phyloP scores from a whole-genome alignment of 2,888 invertebrate species.

The Oscheius onirici region DNA sequence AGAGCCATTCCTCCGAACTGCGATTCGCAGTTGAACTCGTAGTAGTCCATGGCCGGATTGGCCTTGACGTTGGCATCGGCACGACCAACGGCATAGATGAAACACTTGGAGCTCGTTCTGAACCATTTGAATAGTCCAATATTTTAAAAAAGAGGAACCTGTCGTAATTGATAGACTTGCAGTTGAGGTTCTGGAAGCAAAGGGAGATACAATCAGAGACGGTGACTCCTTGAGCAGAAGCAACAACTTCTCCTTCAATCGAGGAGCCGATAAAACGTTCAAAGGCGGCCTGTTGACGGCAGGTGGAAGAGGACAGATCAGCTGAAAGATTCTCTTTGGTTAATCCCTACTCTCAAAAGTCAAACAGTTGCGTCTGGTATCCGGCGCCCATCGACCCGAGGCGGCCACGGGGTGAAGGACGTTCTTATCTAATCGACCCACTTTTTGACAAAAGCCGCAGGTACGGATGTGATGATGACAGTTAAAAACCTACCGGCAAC shows the following conservation, averaged over 20 bases:
- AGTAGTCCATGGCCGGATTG: constrained; percentile 71
- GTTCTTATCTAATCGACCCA: constrained; percentile 32
- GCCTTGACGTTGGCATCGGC: constrained; percentile 67
- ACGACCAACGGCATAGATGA: constrained; percentile 69
- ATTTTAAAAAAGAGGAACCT: constrained; percentile 32
- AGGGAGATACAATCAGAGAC: constrained; percentile 71
- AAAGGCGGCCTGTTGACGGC: constrained; percentile 72
- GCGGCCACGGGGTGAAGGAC: constrained; percentile 26
- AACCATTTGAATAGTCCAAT: background rate
- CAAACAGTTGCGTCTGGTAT: constrained; percentile 19
- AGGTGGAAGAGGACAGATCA: constrained; percentile 71
- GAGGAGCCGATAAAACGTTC: constrained; percentile 70
- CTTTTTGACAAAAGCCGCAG: constrained; percentile 19
- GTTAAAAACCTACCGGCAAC: constrained; percentile 63
- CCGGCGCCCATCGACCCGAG: constrained; percentile 1
- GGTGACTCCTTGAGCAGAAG: constrained; percentile 71
- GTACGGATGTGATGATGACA: constrained; percentile 10
- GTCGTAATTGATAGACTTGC: constrained; percentile 72
- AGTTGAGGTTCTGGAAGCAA: constrained; percentile 72
- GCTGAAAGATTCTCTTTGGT: constrained; percentile 56
- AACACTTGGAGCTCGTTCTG: constrained; percentile 68
- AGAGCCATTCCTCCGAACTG: constrained; percentile 72
- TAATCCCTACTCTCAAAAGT: constrained; percentile 13
- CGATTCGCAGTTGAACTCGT: constrained; percentile 72
- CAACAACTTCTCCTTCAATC: constrained; percentile 70